Base-by-base conservation (phyloP, 2,797 vertebrate species). In the Sphenopsis melanotis region DNA sequence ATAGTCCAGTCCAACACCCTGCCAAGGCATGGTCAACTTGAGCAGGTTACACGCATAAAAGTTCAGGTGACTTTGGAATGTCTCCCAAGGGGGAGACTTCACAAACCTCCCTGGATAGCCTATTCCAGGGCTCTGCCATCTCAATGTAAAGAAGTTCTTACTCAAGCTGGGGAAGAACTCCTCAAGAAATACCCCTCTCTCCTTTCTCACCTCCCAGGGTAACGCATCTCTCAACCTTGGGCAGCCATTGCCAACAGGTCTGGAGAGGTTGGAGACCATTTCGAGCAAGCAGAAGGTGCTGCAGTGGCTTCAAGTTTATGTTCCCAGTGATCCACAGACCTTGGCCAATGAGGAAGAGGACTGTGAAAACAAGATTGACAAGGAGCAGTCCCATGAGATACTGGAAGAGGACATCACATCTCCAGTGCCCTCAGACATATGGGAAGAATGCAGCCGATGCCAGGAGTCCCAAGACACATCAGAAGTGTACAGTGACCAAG, bases 201-300 rank as follows among this genome's bases (percentile, higher is more conserved):
- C 42, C 50, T 79, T 87, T 71, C 57, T 79, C 42, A n/a, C 11
- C 27, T 79, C 23, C 27, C 32, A 87, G 84, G 36, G 10, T 4
- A 64, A 27, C 0, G 0, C 57, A 27, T 19, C 22, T 32, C 12
- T 23, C 27, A 41, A n/a, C 11, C 4, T 3, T 11, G 11, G 26
- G 42, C 22, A 49, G 49, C 22, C 74, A n/a, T 32, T 32, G 36
- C 32, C 36, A 22, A 64, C 50, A n/a, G 57, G 50, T 50, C 50
- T 64, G 32, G 57, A 87, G 23, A 37, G 7, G 9, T 2, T 87
- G 50, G 57, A 71, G 42, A 9, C 12, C 7, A 3, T 79, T 49
- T 70, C 42, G 0, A 42, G 57, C 5, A 16, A 0, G 3, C 27
- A 79, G 57, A 87, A 87, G 32, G 84, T 87, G 66, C 36, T 79